Percentiles rank a stretch among this genome's conserved stretches.
Evolutionary conservation across 1,140 invertebrate species (phyloP).

Genomic region (Xylocopa sonorina): DNA sequence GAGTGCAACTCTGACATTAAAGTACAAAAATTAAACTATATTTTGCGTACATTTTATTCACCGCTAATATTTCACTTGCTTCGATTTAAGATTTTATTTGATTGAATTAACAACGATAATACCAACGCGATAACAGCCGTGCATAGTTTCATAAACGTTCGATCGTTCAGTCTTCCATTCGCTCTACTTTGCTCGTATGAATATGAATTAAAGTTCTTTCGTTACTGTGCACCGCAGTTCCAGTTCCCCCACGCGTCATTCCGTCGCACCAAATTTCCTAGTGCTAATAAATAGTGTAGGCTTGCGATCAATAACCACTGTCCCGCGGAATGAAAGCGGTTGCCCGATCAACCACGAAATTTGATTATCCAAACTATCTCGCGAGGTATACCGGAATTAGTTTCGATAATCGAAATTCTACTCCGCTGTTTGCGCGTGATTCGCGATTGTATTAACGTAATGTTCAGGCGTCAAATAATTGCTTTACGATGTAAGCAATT

Average conservation of each 20-base stretch:
- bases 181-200: no score
- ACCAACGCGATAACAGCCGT: no score
- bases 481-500: background rate
- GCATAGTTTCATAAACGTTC: no score
- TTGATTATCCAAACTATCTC: slow-evolving; percentile 38
- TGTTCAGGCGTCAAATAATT: background rate
- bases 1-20: background rate
- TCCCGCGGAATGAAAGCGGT: slow-evolving; percentile 27
- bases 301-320: slow-evolving; percentile 34
- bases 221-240: background rate
- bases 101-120: no score
- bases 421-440: background rate
- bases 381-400: slow-evolving; percentile 20
- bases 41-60: no score
- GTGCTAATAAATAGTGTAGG: slow-evolving; percentile 30
- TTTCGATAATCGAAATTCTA: slow-evolving; percentile 26
- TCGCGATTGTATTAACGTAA: background rate
- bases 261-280: slow-evolving; percentile 12
- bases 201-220: no score
- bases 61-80: no score
- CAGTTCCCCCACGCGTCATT: slow-evolving; percentile 14
- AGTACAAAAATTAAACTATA: background rate
- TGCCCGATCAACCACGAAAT: slow-evolving; percentile 28
- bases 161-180: no score
- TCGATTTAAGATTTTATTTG: no score